Evolutionary conservation across 2,888 invertebrate species (phyloP).

Genomic region (Tenthredo notha): DNA sequence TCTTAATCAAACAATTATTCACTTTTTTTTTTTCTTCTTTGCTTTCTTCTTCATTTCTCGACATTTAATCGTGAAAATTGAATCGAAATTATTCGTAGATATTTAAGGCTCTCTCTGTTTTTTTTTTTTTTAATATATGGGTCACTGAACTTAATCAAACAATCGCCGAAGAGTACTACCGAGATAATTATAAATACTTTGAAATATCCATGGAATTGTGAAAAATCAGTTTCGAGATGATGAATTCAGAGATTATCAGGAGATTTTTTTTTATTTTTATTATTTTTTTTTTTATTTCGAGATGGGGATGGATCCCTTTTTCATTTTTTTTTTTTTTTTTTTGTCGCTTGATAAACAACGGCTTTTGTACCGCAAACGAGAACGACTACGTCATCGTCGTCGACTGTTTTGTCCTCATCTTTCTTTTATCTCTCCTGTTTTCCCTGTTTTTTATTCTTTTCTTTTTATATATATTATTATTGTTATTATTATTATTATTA

Average conservation of each 20-base stretch:
- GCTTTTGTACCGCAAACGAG: background rate
- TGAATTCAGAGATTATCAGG: background rate
- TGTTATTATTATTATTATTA: background rate
- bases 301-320: background rate
- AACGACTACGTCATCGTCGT: background rate
- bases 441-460: background rate
- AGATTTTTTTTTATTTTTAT: background rate
- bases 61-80: background rate
- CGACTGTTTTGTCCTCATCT: background rate
- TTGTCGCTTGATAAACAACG: background rate
- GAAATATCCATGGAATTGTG: constrained; percentile 3
- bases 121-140: background rate
- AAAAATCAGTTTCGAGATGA: constrained; percentile 2
- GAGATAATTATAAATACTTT: background rate
- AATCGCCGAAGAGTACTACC: background rate
- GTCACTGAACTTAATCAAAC: background rate
- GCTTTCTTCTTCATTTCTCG: background rate
- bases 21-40: background rate
- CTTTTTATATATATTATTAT: background rate
- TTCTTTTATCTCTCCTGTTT: background rate
- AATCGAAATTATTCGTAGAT: background rate
- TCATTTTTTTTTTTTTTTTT: background rate
- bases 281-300: background rate
- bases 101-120: background rate
- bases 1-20: background rate